A percentile compares a stretch with the other conserved stretches of the same genome.
Evolutionary conservation across 2,797 vertebrate genomes (phyloP).

Genomic region (Anomalospiza imberbis): DNA sequence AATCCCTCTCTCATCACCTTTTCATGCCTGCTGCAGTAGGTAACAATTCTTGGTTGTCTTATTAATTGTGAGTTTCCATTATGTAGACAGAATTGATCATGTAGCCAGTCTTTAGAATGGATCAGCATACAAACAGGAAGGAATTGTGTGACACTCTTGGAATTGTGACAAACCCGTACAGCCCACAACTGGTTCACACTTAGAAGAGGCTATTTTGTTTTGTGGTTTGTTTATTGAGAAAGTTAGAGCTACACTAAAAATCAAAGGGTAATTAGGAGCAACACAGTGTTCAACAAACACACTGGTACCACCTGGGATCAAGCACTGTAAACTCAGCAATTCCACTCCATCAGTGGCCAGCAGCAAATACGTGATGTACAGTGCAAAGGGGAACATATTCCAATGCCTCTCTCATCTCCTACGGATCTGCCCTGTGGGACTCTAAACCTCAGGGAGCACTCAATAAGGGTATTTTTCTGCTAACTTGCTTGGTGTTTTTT

Average conservation of each 20-base stretch:
- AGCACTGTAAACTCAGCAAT: neutral
- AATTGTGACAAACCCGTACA: neutral
- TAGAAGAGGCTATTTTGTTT: neutral
- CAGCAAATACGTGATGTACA: neutral
- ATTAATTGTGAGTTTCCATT: neutral
- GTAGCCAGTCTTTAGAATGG: neutral
- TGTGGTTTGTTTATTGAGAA: neutral
- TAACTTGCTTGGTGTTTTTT: neutral
- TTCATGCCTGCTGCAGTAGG: neutral
- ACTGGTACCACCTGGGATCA: neutral
- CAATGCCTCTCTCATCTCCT: neutral
- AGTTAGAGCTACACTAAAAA: neutral
- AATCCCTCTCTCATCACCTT: no score
- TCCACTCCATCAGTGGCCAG: neutral
- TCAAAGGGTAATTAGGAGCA: neutral
- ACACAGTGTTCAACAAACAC: neutral
- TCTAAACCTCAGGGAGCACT: neutral
- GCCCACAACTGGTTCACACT: neutral
- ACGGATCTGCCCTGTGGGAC: neutral
- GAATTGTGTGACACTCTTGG: neutral
- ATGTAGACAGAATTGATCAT: neutral
- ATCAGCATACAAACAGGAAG: neutral
- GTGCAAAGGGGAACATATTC: neutral
- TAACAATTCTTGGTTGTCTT: neutral
- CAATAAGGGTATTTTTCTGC: neutral